Base-by-base conservation (phyloP, 2,888 invertebrate genomes). In the Phyllotreta cruciferae region DNA sequence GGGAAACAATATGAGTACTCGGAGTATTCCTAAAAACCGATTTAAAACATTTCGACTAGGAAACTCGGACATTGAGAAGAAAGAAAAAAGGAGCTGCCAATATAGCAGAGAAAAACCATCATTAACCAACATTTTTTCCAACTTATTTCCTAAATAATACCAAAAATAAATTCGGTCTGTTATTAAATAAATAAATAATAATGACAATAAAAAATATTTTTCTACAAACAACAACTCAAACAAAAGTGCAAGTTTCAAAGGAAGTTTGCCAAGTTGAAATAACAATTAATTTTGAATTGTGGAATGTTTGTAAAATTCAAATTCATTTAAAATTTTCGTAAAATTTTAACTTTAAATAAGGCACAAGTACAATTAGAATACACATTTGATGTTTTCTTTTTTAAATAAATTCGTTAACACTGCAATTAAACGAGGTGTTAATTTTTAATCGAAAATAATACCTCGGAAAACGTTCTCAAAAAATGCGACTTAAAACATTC, bases 341-440 rank as follows among this genome's bases (percentile, higher is more conserved):
- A 41, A 56, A 10, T 36, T 36, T 56, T 8, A 56, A 56, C 42
- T 13, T 9, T 36, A 38, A 53, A 42, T 55, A 56, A 56, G 56
- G 56, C 56, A 56, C 56, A 56, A 34, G 36, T 56, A 56, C 13
- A 56, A 56, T 56, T 56, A 56, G 56, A 56, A 56, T 56, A n/a
- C 8, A 49, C 34, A n/a, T 49, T 35, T 38, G 34, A 41, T 9
- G 35, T 6, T 54, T 10, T 8, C 10, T 11, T 38, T n/a, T 39
- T 41, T 42, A 14, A 54, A 54, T 39, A 41, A n/a, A 36, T 35
- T 8, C 37, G n/a, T 50, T 37, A 52, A 11, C 13, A 38, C 7
- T 50, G 37, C 10, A 11, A 52, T 52, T 38, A 52, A 10, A 8
- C 24, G 35, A 13, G 11, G 7, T 7, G 10, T 10, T 10, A 8